These are phyloP conservation scores for Muricea muricata DNA, from an alignment of 92 coral and sea anemone species.

Conservation along the genomic window DNA sequence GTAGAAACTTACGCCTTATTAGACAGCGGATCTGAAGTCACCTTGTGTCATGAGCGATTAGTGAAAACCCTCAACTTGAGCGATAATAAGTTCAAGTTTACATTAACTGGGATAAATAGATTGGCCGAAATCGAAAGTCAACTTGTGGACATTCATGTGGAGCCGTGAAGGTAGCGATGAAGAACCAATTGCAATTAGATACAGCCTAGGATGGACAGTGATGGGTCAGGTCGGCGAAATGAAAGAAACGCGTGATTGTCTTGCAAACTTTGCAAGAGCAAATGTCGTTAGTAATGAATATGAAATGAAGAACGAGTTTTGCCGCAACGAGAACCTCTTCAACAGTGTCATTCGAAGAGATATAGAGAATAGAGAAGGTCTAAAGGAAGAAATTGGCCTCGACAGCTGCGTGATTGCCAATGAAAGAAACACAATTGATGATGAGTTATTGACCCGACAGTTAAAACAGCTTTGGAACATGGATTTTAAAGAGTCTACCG, in stretches of 20 bases:
- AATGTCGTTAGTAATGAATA: not conserved
- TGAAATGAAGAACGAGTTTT: not conserved
- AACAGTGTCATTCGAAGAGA: not conserved
- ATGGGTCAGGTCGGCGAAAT: conserved; percentile 67
- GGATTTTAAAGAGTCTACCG: conserved; percentile 41
- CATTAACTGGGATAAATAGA: conserved; percentile 70
- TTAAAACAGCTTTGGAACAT: conserved; percentile 59
- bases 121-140: conserved; percentile 50
- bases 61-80: conserved; percentile 36
- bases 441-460: conserved; percentile 27
- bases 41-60: conserved; percentile 69
- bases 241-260: conserved; percentile 38
- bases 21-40: conserved; percentile 75
- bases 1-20: conserved; percentile 65
- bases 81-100: conserved; percentile 58
- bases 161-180: conserved; percentile 48
- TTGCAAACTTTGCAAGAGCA: conserved; percentile 42
- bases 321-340: not conserved
- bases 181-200: conserved; percentile 59
- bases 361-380: not conserved
- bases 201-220: conserved; percentile 78
- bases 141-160: conserved; percentile 56
- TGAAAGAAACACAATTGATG: not conserved
- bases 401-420: not conserved
- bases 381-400: not conserved